These are phyloP conservation scores for Grammomys dolichurus DNA, from an alignment of 2,113 vertebrate species.

Conservation along the genomic window DNA sequence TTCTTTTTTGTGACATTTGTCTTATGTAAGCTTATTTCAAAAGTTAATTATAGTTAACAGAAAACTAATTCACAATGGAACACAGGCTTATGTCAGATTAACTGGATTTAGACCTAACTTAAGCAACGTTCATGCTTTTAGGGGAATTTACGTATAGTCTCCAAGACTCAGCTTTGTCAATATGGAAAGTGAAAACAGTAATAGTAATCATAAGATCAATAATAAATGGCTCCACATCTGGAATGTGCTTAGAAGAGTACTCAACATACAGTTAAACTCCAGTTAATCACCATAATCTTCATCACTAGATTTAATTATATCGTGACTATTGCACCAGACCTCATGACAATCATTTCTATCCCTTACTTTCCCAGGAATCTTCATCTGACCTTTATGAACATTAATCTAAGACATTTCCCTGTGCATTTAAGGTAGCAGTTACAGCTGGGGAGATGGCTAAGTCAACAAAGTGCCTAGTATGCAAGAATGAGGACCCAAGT, in stretches of 20 bases:
- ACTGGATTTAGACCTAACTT: neutral
- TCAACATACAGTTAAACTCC: neutral
- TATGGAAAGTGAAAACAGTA: constrained; percentile 33
- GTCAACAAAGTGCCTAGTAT: neutral
- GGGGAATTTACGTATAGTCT: neutral
- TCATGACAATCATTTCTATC: neutral
- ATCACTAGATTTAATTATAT: neutral
- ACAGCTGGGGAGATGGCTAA: neutral
- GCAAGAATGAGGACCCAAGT: neutral
- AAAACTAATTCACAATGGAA: neutral
- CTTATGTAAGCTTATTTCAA: neutral
- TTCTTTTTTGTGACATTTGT: neutral
- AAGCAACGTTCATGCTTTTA: neutral
- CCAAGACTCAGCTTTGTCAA: constrained; percentile 15
- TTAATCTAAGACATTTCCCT: neutral
- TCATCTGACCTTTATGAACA: neutral
- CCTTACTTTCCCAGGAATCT: neutral
- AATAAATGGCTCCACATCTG: constrained; percentile 7
- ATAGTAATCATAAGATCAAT: neutral
- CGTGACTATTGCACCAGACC: neutral
- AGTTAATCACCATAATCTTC: neutral
- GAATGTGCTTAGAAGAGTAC: constrained; percentile 35
- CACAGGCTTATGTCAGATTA: constrained; percentile 9
- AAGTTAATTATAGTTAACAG: neutral
- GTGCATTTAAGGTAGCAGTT: neutral